These are phyloP conservation scores for Popillia japonica DNA, from an alignment of 1,140 invertebrate genomes.

Conservation along the genomic window DNA sequence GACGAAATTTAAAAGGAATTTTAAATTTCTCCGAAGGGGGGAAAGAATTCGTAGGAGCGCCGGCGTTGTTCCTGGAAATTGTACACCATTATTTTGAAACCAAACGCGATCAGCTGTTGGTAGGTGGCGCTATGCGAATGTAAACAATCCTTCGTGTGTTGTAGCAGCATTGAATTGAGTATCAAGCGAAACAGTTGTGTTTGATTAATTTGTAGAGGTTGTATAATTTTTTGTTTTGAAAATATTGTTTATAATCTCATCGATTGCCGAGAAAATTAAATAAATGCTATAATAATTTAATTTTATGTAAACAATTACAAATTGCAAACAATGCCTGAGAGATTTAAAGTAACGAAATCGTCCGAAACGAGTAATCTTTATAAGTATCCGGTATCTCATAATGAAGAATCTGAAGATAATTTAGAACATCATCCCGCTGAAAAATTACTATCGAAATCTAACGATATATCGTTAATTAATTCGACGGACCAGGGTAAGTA, in stretches of 20 bases:
- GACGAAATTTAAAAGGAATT: too few species aligned
- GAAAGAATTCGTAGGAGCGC: too few species aligned
- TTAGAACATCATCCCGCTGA: constrained; percentile 9
- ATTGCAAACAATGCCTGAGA: constrained; percentile 31
- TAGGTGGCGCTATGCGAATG: constrained; percentile 24
- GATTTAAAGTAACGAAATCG: constrained; percentile 38
- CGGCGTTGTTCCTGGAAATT: not conserved
- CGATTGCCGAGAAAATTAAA: constrained; percentile 1
- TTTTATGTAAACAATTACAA: not conserved
- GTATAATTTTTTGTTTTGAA: constrained; percentile 17
- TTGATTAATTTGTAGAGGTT: constrained; percentile 30
- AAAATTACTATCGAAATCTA: constrained; percentile 20
- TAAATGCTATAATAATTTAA: too few species aligned
- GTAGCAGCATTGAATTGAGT: not conserved
- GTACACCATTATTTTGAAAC: not conserved
- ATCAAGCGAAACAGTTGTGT: constrained; percentile 34
- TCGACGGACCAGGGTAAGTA: constrained; percentile 11
- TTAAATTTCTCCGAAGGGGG: too few species aligned
- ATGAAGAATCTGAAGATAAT: constrained; percentile 16
- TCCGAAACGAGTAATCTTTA: constrained; percentile 1
- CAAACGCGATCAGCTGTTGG: constrained; percentile 10
- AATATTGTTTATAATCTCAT: constrained; percentile 36
- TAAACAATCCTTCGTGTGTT: constrained; percentile 6
- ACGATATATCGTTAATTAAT: constrained; percentile 22
- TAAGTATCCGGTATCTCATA: not conserved